Percentiles rank a stretch among this genome's conserved stretches.
These are phyloP conservation scores for Mercenaria mercenaria DNA, from an alignment of 1,140 invertebrate species.

Conservation along the genomic window DNA sequence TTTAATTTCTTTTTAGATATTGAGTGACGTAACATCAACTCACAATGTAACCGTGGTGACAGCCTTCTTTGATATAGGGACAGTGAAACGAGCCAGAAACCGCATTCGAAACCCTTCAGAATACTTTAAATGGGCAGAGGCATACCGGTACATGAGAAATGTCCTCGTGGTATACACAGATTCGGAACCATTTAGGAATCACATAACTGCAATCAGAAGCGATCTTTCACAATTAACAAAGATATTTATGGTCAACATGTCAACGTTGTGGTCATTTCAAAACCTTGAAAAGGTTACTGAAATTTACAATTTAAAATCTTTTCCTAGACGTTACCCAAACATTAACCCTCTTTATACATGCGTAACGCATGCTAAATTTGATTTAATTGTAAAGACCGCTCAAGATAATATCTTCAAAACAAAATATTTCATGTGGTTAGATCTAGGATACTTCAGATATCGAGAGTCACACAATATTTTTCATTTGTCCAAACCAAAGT, in stretches of 20 bases:
- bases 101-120: constrained; percentile 74
- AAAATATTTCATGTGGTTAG: constrained; percentile 76
- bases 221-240: constrained; percentile 66
- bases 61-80: constrained; percentile 77
- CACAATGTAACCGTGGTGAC: constrained; percentile 79
- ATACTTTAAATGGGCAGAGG: constrained; percentile 45
- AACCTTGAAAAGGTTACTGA: constrained; percentile 62
- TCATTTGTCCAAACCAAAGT: constrained; percentile 62
- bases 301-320: constrained; percentile 68
- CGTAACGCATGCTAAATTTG: constrained; percentile 76
- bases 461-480: constrained; percentile 52
- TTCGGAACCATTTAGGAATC: constrained; percentile 55
- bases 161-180: constrained; percentile 76
- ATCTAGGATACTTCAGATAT: constrained; percentile 77
- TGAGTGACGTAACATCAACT: too few relatives aligned
- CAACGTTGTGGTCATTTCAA: constrained; percentile 73
- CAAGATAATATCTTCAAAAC: constrained; percentile 68
- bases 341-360: constrained; percentile 73
- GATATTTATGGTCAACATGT: constrained; percentile 50
- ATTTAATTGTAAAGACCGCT: constrained; percentile 63
- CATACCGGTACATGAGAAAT: constrained; percentile 56
- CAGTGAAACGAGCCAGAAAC: too few relatives aligned
- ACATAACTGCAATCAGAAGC: constrained; percentile 29
- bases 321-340: constrained; percentile 73
- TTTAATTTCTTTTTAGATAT: too few relatives aligned